Evolutionary conservation across 2,113 vertebrate species (phyloP), one percentile per base, ranked within the genome.

Genomic region (Lutjanus erythropterus): DNA sequence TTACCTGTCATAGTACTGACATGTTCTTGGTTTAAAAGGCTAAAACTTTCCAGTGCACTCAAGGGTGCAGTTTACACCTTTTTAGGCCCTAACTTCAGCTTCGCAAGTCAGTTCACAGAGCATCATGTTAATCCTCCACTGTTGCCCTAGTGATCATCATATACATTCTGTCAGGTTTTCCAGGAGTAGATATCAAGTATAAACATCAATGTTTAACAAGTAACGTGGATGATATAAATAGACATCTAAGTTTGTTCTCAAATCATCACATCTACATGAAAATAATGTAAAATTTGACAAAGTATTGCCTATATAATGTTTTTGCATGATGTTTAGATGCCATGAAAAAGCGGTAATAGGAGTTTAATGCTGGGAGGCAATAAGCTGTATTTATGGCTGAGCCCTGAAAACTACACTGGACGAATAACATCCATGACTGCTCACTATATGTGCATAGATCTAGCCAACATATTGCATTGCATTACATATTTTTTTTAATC

Each of bases 81-180:
- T 83, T 89, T 77, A 62, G 75, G 62, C 44, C 56, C 16, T 33
- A 56, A 53, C 23, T 49, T 49, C 42, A 69, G 47, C 23, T 11
- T 66, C 41, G 62, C 27, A 44, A 50, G 39, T 64, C 18, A 33
- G 18, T 37, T 59, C 19, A 41, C 53, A 39, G 72, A 70, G 56
- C n/a, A 44, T 23, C n/a, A 60, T 60, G 49, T 58, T 78, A 73
- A 83, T 89, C 60, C 21, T 75, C 59, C n/a, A 9, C 35, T 67
- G 29, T 71, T 55, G 12, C 9, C 23, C 25, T 16, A 69, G n/a
- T n/a, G 11, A 56, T 53, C 11, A 80, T 4, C 50, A 39, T 6
- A 69, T 15, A 41, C 53, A 16, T 5, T 19, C 10, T 39, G 25
- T 62, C 35, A 19, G 12, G 35, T 21, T 23, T 37, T 58, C 4